Conservation (phyloP, 2,797 vertebrate species). For the Danio tinwini region DNA sequence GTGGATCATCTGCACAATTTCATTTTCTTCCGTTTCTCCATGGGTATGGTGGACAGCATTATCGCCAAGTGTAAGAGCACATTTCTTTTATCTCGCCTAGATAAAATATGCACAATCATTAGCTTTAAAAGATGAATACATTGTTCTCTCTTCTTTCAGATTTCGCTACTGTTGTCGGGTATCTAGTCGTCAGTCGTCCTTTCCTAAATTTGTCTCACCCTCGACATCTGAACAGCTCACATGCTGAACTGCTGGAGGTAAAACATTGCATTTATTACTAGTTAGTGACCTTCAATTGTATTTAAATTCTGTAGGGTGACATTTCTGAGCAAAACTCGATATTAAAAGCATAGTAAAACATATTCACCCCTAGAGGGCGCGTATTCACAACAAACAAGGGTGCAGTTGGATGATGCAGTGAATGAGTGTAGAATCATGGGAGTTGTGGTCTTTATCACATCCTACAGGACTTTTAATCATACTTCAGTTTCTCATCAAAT, state of each 20-base stretch:
- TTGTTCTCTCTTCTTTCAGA: slow-evolving; percentile 73
- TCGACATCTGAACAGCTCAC: slow-evolving; percentile 86
- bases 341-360: too few relatives aligned
- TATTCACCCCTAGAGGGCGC: too few relatives aligned
- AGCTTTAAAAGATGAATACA: neutral
- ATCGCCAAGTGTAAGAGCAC: slow-evolving; percentile 93
- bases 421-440: too few relatives aligned
- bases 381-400: too few relatives aligned
- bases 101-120: neutral
- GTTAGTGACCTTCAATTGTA: neutral
- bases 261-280: slow-evolving; percentile 45
- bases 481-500: too few relatives aligned
- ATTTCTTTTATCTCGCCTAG: neutral
- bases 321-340: neutral
- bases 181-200: slow-evolving; percentile 93
- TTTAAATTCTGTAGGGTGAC: neutral
- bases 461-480: too few relatives aligned
- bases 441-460: too few relatives aligned
- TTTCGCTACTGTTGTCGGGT: slow-evolving; percentile 94
- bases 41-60: slow-evolving; percentile 96
- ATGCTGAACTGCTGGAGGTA: slow-evolving; percentile 94
- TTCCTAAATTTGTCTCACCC: slow-evolving; percentile 87
- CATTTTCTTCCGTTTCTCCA: slow-evolving; percentile 97
- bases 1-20: slow-evolving; percentile 96
- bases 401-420: too few relatives aligned